Evolutionary conservation across 2,113 vertebrate genomes (phyloP), one percentile per base, ranked within the genome.

Genomic region (Ictalurus punctatus): DNA sequence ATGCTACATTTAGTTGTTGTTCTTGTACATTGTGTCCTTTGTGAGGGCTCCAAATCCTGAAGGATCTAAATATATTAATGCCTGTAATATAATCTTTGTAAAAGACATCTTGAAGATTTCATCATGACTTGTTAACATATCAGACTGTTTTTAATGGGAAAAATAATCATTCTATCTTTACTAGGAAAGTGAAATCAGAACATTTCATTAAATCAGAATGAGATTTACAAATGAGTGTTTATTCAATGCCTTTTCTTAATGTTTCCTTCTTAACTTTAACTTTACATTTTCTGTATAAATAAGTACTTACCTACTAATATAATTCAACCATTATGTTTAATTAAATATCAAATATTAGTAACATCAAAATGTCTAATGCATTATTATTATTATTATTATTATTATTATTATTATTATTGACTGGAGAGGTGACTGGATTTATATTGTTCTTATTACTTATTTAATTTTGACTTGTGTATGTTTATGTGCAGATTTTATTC

Each of bases 171-270:
- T 93, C 95, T 96, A 94, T 95, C 92, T 96, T 95, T 94, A 94
- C 94, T 95, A 94, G 95, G 95, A 95, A 96, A 87, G 92, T 92
- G 87, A 93, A 93, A 94, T 93, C 92, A 12, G 89, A 95, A 95
- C 93, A 95, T 95, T 96, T 95, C 94, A 95, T 95, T 95, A 95
- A 96, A 96, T 94, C 89, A 86, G 93, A 94, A 96, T 95, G 90
- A 94, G 95, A 95, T 92, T 89, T 56, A 58, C 86, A 78, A 86
- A 56, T 61, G 84, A 86, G 85, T 89, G 89, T 86, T 58, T 90
- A 10, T 0, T 37, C n/a, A n/a, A 84, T 80, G 61, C 54, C 87
- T 88, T 89, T 84, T 21, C 58, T 82, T 67, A 67, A 74, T 84
- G 61, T 67, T 87, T 90, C 52, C 81, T 83, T 78, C 69, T 81